phyloP scores from a whole-genome alignment of 2,797 vertebrate species.

The Pogoniulus pusillus region DNA sequence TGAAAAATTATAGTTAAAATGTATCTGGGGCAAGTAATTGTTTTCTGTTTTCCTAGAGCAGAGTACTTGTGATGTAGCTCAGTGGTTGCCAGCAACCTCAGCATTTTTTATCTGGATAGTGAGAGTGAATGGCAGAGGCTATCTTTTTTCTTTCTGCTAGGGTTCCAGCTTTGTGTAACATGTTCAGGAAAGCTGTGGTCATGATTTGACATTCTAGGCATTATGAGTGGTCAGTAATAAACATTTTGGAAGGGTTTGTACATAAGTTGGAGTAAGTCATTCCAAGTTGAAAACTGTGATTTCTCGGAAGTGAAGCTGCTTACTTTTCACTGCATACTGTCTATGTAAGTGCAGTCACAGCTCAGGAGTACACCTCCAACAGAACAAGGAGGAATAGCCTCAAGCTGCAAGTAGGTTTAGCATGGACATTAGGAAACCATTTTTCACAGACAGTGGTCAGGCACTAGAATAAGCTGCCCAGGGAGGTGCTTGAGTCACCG shows the following conservation, averaged over 20 bases:
- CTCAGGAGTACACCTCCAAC: not conserved
- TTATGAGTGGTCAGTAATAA: not conserved
- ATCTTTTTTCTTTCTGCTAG: not conserved
- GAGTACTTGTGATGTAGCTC: not conserved
- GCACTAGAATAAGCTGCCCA: too few relatives aligned
- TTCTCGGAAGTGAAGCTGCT: not conserved
- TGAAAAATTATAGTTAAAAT: conserved; percentile 28
- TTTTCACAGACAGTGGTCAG: too few relatives aligned
- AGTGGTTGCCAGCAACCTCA: not conserved
- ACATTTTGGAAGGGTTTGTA: not conserved
- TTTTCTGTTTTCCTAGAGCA: conserved; percentile 7
- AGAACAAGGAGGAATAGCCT: too few relatives aligned
- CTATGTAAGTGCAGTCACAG: not conserved
- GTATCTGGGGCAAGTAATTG: conserved; percentile 23
- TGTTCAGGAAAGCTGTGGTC: not conserved
- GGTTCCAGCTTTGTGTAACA: not conserved
- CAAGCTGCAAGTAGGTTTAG: too few relatives aligned
- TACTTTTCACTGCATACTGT: not conserved
- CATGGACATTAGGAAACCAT: too few relatives aligned
- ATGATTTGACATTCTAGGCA: not conserved
- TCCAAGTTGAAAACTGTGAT: not conserved
- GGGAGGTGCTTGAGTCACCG: too few relatives aligned
- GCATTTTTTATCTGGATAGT: not conserved
- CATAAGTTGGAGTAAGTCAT: not conserved
- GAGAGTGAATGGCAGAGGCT: not conserved